A percentile compares a stretch with the other conserved stretches of the same genome.
phyloP scores from a whole-genome alignment of 2,888 invertebrate genomes.

The Xestoiulus laeticollis region DNA sequence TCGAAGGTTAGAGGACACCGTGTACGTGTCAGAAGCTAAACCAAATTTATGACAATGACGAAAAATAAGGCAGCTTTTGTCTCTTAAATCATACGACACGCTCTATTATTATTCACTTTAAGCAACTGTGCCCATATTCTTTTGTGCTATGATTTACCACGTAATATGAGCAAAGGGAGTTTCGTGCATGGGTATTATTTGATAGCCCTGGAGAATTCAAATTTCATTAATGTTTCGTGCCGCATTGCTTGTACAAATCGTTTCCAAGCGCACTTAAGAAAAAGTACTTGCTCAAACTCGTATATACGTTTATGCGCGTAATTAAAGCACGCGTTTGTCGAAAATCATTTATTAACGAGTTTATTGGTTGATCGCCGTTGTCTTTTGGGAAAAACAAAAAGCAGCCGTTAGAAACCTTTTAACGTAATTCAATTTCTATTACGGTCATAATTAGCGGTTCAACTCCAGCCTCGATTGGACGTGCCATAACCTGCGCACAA shows the following conservation, averaged over 20 bases:
- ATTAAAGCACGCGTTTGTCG: not conserved
- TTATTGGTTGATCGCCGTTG: constrained; percentile 19
- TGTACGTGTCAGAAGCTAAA: not conserved
- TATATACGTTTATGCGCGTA: not conserved
- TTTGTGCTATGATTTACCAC: not conserved
- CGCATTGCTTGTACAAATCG: not conserved
- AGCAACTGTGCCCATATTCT: constrained; percentile 11
- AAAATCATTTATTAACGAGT: constrained; percentile 24
- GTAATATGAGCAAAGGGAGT: not conserved
- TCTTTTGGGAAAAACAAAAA: constrained; percentile 16
- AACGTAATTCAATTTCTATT: not conserved
- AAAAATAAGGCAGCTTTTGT: not conserved
- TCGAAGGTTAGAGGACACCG: not conserved
- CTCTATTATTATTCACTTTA: constrained; percentile 24
- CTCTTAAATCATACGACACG: not conserved
- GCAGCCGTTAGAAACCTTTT: not conserved
- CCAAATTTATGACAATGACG: not conserved
- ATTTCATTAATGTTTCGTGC: not conserved
- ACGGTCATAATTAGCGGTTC: not conserved
- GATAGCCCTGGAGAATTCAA: not conserved
- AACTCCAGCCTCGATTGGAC: not conserved
- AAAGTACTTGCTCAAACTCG: not conserved
- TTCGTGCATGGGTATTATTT: not conserved
- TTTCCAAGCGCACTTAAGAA: not conserved
- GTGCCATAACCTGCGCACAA: not conserved